These are phyloP conservation scores for Australoheros facetus DNA, from an alignment of 2,797 vertebrate species.

Conservation along the genomic window DNA sequence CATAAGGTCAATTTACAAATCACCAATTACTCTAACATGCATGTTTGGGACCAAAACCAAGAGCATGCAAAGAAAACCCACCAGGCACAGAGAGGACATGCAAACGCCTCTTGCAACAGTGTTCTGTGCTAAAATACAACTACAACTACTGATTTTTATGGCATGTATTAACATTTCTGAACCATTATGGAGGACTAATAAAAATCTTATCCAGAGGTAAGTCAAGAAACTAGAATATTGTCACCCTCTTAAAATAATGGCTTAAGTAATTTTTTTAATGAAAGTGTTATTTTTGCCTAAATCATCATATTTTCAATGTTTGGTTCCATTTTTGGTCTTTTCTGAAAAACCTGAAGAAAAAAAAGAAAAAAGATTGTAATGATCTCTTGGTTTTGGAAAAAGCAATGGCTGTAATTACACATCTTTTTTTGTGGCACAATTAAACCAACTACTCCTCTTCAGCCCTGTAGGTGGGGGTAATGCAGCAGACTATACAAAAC, in stretches of 20 bases:
- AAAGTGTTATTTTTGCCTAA: too few species aligned
- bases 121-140: background rate
- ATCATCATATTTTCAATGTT: too few species aligned
- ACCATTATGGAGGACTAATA: background rate
- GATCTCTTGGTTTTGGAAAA: background rate
- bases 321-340: too few species aligned
- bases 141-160: background rate
- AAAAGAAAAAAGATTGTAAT: background rate
- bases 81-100: background rate
- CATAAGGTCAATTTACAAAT: background rate
- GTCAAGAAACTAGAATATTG: background rate
- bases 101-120: background rate
- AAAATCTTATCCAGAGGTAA: background rate
- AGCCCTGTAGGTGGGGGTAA: background rate
- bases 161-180: background rate
- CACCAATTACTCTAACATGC: background rate
- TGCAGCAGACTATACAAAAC: background rate
- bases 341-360: too few species aligned
- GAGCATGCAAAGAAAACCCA: background rate
- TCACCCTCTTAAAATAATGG: too few species aligned
- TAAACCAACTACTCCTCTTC: background rate
- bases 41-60: background rate
- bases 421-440: background rate
- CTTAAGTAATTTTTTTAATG: too few species aligned
- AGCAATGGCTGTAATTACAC: background rate